A percentile compares a stretch with the other conserved stretches of the same genome.
phyloP scores from a whole-genome alignment of 2,888 invertebrate genomes.

The Spisula solida region DNA sequence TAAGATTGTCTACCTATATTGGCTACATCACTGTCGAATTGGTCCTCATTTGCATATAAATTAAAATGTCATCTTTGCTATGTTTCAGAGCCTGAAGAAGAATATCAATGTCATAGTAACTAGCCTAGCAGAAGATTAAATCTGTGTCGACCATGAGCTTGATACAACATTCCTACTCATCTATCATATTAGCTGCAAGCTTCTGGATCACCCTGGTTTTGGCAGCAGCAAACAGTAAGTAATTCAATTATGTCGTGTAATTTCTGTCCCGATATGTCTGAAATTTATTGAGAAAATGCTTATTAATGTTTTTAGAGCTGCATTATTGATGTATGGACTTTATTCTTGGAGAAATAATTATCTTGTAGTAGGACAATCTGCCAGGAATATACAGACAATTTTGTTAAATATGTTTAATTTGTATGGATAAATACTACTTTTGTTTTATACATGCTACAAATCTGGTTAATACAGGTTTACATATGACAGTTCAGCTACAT shows the following conservation, averaged over 20 bases:
- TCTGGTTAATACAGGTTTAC: background rate
- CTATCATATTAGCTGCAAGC: constrained; percentile 45
- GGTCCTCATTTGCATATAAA: constrained; percentile 44
- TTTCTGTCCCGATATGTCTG: background rate
- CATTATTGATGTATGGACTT: background rate
- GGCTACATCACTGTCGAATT: background rate
- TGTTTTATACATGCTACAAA: background rate
- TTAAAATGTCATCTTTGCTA: constrained; percentile 38
- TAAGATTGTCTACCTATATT: background rate
- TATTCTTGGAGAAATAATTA: too few relatives aligned
- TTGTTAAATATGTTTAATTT: too few relatives aligned
- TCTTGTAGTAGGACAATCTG: too few relatives aligned
- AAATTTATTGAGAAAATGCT: background rate
- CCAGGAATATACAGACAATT: too few relatives aligned
- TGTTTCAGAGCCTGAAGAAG: constrained; percentile 39
- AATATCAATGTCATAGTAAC: constrained; percentile 43
- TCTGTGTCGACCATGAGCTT: constrained; percentile 60
- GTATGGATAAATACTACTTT: too few relatives aligned
- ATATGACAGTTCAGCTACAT: background rate
- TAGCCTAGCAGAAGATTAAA: constrained; percentile 22
- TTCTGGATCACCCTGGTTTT: constrained; percentile 54
- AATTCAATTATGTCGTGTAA: background rate
- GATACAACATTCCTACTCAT: constrained; percentile 50
- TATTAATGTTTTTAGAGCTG: background rate
- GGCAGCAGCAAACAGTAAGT: constrained; percentile 56